Evolutionary conservation across 2,888 invertebrate species (phyloP).

Genomic region (Carterocephalus palaemon): DNA sequence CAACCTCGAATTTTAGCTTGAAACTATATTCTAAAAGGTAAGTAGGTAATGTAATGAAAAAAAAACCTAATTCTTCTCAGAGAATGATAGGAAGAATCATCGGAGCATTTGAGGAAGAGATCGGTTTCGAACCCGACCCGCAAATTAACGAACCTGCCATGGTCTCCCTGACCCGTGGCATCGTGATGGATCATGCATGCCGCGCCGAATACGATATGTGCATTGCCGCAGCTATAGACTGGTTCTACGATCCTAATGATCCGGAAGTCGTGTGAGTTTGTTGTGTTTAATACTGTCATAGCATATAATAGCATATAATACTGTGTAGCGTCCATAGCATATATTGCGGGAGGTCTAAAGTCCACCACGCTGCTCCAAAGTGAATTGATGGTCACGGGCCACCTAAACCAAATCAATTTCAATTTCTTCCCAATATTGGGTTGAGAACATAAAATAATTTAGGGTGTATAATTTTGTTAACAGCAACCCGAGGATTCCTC

Average conservation of each 20-base stretch:
- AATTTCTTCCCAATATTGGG: not conserved
- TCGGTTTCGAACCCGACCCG: constrained; percentile 55
- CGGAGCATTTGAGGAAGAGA: constrained; percentile 46
- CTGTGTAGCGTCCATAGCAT: too few relatives aligned
- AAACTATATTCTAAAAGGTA: too few relatives aligned
- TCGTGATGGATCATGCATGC: constrained; percentile 72
- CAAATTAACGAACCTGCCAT: constrained; percentile 49
- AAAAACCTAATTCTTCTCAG: too few relatives aligned
- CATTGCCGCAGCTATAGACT: constrained; percentile 65
- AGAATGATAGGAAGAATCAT: constrained; percentile 61
- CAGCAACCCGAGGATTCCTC: constrained; percentile 64
- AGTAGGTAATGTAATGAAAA: too few relatives aligned
- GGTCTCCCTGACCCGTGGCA: constrained; percentile 55
- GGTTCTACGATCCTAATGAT: constrained; percentile 56
- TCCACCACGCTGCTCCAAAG: too few relatives aligned
- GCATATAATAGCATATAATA: not conserved
- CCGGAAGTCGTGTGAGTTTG: constrained; percentile 54
- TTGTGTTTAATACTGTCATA: not conserved
- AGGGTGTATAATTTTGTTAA: constrained; percentile 20
- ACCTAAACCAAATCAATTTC: too few relatives aligned
- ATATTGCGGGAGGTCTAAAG: too few relatives aligned
- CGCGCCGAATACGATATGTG: constrained; percentile 59
- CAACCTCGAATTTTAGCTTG: too few relatives aligned
- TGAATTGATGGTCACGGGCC: too few relatives aligned
- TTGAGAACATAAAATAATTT: not conserved